These are phyloP conservation scores for Brachyopa scutellaris DNA, from an alignment of 2,888 invertebrate genomes.

Conservation along the genomic window DNA sequence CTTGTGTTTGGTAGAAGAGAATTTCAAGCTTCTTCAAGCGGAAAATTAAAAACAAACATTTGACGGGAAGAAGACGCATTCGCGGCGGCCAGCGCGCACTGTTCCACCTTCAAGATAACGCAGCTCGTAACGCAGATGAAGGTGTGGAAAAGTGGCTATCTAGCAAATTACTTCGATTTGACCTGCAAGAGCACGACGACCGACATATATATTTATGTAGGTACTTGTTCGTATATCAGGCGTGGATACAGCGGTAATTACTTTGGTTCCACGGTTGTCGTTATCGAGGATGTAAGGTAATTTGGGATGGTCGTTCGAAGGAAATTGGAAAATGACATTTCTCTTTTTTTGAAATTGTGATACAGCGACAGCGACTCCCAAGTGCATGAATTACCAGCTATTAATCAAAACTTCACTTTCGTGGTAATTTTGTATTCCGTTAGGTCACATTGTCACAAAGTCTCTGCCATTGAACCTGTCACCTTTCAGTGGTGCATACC, in stretches of 20 bases:
- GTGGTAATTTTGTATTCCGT: background rate
- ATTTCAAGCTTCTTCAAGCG: slow-evolving; percentile 65
- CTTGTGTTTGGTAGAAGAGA: background rate
- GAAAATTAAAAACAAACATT: slow-evolving; percentile 72
- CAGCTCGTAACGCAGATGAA: slow-evolving; percentile 16
- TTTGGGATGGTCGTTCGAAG: slow-evolving; percentile 31
- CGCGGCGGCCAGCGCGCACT: background rate
- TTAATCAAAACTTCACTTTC: background rate
- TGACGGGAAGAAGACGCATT: slow-evolving; percentile 36
- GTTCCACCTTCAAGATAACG: slow-evolving; percentile 35
- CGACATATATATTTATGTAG: too few relatives aligned
- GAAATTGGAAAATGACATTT: too few relatives aligned
- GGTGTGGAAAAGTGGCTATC: slow-evolving; percentile 58
- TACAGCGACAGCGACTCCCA: too few relatives aligned
- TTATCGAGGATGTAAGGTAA: slow-evolving; percentile 34
- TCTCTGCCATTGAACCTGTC: slow-evolving; percentile 7
- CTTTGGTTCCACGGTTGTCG: slow-evolving; percentile 10
- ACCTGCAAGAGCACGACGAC: slow-evolving; percentile 40
- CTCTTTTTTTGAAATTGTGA: too few relatives aligned
- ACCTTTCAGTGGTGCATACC: background rate
- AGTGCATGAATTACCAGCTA: background rate
- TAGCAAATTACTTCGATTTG: slow-evolving; percentile 55
- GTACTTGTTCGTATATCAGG: too few relatives aligned
- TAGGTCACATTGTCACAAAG: background rate
- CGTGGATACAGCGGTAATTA: slow-evolving; percentile 48